Evolutionary conservation across 2,797 vertebrate species (phyloP), one percentile per base, ranked within the genome.

Genomic region (Molothrus aeneus): DNA sequence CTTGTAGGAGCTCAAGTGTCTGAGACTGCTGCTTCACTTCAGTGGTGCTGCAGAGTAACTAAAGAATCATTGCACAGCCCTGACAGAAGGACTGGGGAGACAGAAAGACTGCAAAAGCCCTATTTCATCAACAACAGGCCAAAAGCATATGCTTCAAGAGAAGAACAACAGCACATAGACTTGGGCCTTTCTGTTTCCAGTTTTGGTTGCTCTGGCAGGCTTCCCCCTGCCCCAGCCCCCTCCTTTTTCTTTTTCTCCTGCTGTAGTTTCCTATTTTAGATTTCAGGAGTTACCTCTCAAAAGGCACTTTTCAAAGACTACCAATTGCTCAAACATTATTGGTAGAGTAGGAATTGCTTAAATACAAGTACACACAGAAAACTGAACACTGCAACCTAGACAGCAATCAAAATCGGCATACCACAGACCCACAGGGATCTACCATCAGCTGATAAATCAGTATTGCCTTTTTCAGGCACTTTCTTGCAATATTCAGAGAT

Each of bases 231-330:
- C 3, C 40, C 28, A 54, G 9, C 6, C 3, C 7, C 1, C 3
- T 25, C 34, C 7, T 36, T 60, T 10, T 8, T 15, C 13, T 66
- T 61, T 79, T 78, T 19, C 60, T 43, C 13, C 69, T 38, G 61
- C 83, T 87, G 73, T 93, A 93, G 77, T 50, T 79, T 83, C 84
- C 97, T 96, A 96, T 96, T 97, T 97, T 96, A 96, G 95, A 87
- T 91, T 93, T 96, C 88, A 89, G 70, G 75, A 95, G 95, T 92
- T 51, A 87, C 84, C 80, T 96, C 65, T 95, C 75, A 94, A 74
- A 97, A 95, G 82, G 56, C 5, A 68, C 21, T 92, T 84, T 96
- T 80, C 56, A 94, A 96, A 96, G 81, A 91, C 92, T 91, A 51
- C 57, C 22, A 29, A 78, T 17, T 95, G 73, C 83, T 97, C 86